Evolutionary conservation across 1,140 invertebrate species (phyloP).

Genomic region (Probaryconus sp.): DNA sequence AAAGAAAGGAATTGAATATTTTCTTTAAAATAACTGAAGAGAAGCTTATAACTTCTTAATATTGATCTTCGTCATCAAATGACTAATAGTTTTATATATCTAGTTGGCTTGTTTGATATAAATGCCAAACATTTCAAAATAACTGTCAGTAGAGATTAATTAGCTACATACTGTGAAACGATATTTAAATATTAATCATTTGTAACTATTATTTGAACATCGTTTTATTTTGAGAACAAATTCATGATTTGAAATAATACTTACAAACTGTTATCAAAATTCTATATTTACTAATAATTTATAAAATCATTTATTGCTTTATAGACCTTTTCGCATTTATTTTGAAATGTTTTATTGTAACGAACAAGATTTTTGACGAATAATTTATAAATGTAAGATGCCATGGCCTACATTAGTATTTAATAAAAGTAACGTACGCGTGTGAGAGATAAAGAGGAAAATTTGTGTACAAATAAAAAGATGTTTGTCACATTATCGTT

Average conservation of each 20-base stretch:
- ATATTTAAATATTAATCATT: no score
- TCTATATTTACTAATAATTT: no score
- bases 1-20: conserved; percentile 71
- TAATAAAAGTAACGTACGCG: conserved; percentile 59
- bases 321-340: background rate
- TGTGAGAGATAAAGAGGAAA: no score
- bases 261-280: no score
- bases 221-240: conserved; percentile 1
- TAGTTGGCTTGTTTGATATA: conserved; percentile 50
- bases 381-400: conserved; percentile 58
- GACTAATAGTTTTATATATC: conserved; percentile 71
- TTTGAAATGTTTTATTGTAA: conserved; percentile 2
- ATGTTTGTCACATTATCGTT: conserved; percentile 36
- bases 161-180: conserved; percentile 7
- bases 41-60: conserved; percentile 53
- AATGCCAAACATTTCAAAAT: conserved; percentile 2
- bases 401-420: conserved; percentile 70
- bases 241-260: no score
- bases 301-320: background rate
- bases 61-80: conserved; percentile 71
- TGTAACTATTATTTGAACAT: background rate
- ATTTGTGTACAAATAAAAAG: no score
- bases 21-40: conserved; percentile 64
- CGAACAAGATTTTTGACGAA: conserved; percentile 23
- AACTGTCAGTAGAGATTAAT: conserved; percentile 1